Evolutionary conservation across 1,140 invertebrate species (phyloP).

Genomic region (Drosophila willistoni): DNA sequence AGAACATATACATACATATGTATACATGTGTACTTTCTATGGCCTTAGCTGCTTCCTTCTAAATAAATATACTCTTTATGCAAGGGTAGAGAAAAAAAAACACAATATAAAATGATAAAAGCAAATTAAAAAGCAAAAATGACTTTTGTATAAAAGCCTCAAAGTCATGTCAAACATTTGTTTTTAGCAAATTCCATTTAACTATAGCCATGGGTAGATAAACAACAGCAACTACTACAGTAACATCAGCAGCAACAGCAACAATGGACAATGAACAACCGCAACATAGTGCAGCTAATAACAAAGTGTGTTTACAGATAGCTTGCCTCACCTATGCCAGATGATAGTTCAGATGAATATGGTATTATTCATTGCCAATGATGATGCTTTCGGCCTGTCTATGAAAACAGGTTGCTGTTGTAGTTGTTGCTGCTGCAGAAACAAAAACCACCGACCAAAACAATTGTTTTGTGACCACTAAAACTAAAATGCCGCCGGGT

Average conservation of each 20-base stretch:
- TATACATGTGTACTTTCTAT: no score
- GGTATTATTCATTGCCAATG: slow-evolving; percentile 2
- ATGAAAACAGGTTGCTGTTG: neutral
- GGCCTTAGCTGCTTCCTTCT: no score
- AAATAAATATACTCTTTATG: no score
- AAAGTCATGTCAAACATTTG: slow-evolving; percentile 64
- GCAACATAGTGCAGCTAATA: slow-evolving; percentile 12
- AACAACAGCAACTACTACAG: slow-evolving; percentile 47
- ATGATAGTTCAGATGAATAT: slow-evolving; percentile 7
- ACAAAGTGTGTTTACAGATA: slow-evolving; percentile 19
- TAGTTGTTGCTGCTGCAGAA: neutral
- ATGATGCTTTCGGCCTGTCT: neutral
- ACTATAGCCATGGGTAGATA: slow-evolving; percentile 50
- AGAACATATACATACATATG: no score
- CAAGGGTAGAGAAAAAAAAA: no score
- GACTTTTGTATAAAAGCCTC: slow-evolving; percentile 37
- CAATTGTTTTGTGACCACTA: slow-evolving; percentile 64
- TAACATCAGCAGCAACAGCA: slow-evolving; percentile 11
- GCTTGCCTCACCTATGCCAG: slow-evolving; percentile 5
- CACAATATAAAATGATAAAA: slow-evolving; percentile 14
- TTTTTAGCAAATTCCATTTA: slow-evolving; percentile 75
- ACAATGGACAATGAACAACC: slow-evolving; percentile 36
- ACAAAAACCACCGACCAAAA: slow-evolving; percentile 43
- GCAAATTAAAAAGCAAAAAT: slow-evolving; percentile 20
- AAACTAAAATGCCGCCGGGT: slow-evolving; percentile 59